These are phyloP conservation scores for Epizoanthus rinbou DNA, from an alignment of 92 coral and sea anemone genomes.

Conservation along the genomic window DNA sequence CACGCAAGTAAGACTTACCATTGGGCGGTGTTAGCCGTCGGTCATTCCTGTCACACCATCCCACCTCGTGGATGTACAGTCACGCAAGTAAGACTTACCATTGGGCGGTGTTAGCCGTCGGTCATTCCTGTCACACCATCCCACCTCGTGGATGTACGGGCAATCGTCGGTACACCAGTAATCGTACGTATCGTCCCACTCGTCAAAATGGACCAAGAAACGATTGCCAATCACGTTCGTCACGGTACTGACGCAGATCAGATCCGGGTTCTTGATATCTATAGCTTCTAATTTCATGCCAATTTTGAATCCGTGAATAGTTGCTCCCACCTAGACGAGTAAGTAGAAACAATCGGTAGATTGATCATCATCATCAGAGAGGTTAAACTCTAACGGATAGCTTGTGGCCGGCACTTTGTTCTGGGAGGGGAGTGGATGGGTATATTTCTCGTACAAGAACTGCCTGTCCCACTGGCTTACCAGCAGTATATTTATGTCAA, in stretches of 20 bases:
- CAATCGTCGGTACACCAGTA: constrained; percentile 99
- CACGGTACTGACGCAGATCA: constrained; percentile 98
- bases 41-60: constrained; percentile 72
- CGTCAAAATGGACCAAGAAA: constrained; percentile 96
- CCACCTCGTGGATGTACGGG: constrained; percentile 94
- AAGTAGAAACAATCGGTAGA: neutral
- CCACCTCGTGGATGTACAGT: constrained; percentile 80
- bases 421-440: no score
- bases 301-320: constrained; percentile 82
- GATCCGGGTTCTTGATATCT: constrained; percentile 98
- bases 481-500: no score
- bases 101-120: constrained; percentile 80
- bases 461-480: no score
- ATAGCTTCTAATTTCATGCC: constrained; percentile 98
- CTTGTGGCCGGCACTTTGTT: no score
- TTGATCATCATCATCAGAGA: no score
- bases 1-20: constrained; percentile 54
- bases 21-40: constrained; percentile 80
- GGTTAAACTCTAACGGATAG: no score
- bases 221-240: constrained; percentile 98
- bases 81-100: constrained; percentile 51
- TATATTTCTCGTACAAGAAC: no score
- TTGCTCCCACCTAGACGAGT: constrained; percentile 59
- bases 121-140: constrained; percentile 77
- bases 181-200: constrained; percentile 99